Evolutionary conservation across 2,888 invertebrate species (phyloP).

Genomic region (Acanthosoma haemorrhoidale): DNA sequence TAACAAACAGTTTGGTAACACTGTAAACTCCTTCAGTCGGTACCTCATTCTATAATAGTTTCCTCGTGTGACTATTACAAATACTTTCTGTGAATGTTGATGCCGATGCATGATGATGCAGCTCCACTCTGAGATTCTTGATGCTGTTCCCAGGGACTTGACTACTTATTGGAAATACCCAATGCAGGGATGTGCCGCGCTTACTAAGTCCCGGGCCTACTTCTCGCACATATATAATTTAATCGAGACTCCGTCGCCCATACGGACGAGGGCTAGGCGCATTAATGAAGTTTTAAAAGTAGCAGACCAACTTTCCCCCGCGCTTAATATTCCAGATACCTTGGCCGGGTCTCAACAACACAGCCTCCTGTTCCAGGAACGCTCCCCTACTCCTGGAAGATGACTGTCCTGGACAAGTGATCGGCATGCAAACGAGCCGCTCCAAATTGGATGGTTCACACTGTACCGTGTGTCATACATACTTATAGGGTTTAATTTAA

Average conservation of each 20-base stretch:
- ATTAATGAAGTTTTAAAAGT: conserved; percentile 9
- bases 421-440: background rate
- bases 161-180: too few species aligned
- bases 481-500: too few species aligned
- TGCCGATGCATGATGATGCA: too few species aligned
- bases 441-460: background rate
- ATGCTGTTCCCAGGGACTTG: too few species aligned
- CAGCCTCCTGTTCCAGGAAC: background rate
- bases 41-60: too few species aligned
- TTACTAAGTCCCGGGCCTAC: too few species aligned
- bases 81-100: too few species aligned
- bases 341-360: background rate
- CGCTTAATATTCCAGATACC: background rate
- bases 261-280: background rate
- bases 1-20: too few species aligned
- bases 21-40: too few species aligned
- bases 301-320: background rate
- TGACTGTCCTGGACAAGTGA: background rate
- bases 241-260: background rate
- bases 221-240: background rate
- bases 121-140: too few species aligned
- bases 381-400: background rate
- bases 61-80: too few species aligned
- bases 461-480: background rate
- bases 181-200: too few species aligned